A percentile compares a stretch with the other conserved stretches of the same genome.
These are phyloP conservation scores for Dicrostonyx torquatus DNA, from an alignment of 2,797 vertebrate species.

Conservation along the genomic window DNA sequence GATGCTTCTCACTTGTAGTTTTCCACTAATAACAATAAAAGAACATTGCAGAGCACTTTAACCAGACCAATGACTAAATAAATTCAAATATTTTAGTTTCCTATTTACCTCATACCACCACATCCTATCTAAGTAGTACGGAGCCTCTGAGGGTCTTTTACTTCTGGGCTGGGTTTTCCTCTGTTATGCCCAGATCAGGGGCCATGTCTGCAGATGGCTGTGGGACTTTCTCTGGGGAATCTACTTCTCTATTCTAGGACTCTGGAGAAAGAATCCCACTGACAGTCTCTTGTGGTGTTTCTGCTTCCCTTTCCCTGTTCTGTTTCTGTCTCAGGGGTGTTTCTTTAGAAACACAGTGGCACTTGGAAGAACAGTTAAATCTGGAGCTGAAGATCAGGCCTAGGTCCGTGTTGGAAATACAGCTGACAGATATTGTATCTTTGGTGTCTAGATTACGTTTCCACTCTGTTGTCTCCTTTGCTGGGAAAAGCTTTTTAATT, in stretches of 20 bases:
- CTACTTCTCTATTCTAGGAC: neutral
- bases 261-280: neutral
- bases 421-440: neutral
- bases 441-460: neutral
- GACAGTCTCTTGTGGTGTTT: neutral
- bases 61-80: neutral
- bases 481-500: neutral
- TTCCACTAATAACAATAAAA: neutral
- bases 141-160: neutral
- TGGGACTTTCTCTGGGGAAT: neutral
- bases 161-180: neutral
- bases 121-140: neutral
- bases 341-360: neutral
- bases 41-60: slow-evolving; percentile 1
- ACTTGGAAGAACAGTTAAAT: slow-evolving; percentile 35
- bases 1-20: neutral
- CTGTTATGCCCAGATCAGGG: neutral
- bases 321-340: neutral
- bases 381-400: neutral
- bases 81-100: neutral
- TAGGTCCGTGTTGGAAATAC: neutral
- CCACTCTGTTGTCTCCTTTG: neutral
- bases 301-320: slow-evolving; percentile 7
- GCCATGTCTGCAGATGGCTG: too few relatives aligned
- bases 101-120: neutral